These are phyloP conservation scores for Sebastes schlegelii DNA, from an alignment of 2,113 vertebrate species.

Conservation along the genomic window DNA sequence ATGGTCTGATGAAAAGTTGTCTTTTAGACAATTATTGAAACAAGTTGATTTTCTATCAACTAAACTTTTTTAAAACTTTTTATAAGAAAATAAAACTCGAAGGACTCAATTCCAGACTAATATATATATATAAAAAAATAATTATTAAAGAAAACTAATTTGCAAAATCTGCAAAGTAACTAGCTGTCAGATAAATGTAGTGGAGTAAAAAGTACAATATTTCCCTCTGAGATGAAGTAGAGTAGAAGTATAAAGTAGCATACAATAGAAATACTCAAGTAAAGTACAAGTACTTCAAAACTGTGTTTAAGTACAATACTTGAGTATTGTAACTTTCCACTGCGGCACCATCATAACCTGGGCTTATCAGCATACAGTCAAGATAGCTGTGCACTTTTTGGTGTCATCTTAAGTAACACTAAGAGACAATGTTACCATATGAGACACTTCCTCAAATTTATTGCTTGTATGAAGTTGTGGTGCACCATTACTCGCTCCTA, in stretches of 20 bases:
- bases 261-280: background rate
- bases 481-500: background rate
- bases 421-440: background rate
- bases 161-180: background rate
- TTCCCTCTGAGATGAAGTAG: background rate
- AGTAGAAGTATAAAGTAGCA: background rate
- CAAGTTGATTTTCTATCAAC: too few species aligned
- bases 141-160: background rate
- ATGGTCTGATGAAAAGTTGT: background rate
- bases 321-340: background rate
- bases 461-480: background rate
- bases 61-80: background rate
- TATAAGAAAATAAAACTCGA: background rate
- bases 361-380: background rate
- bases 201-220: background rate
- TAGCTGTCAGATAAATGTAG: background rate
- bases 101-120: background rate
- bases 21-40: too few species aligned
- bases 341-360: background rate
- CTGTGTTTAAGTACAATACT: background rate
- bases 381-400: background rate
- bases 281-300: too few species aligned
- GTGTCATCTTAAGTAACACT: background rate
- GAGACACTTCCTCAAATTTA: background rate
- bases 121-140: background rate